Percentiles rank a stretch among this genome's conserved stretches.
Conservation (phyloP, 2,888 invertebrate genomes). For the Andrena fulva region DNA sequence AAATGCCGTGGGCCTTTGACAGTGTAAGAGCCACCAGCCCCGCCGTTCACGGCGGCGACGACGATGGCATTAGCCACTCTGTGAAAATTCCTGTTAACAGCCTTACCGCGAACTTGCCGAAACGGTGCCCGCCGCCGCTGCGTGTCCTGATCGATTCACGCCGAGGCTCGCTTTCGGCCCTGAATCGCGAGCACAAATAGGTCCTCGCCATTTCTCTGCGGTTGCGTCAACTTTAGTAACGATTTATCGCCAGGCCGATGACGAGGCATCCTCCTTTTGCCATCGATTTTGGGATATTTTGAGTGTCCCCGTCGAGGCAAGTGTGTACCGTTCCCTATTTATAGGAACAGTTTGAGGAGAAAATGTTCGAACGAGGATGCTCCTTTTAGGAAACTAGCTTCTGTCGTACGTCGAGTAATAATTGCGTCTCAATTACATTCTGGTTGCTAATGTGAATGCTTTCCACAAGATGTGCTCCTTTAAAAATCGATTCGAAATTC, state of each 20-base stretch:
- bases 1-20: constrained; percentile 76
- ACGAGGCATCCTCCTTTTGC: not conserved
- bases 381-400: not conserved
- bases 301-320: not conserved
- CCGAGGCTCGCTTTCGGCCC: constrained; percentile 1
- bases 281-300: not conserved
- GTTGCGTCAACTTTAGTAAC: constrained; percentile 9
- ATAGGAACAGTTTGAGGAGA: too few relatives aligned
- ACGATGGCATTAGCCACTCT: constrained; percentile 53
- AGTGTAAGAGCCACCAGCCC: constrained; percentile 57
- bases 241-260: constrained; percentile 6
- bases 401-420: not conserved
- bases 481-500: not conserved
- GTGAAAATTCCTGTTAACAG: constrained; percentile 63
- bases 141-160: constrained; percentile 41
- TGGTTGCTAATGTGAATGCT: not conserved
- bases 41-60: constrained; percentile 39
- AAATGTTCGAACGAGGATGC: too few relatives aligned
- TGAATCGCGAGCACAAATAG: not conserved
- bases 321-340: too few relatives aligned
- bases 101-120: constrained; percentile 55
- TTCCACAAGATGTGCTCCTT: not conserved
- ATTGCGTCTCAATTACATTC: not conserved
- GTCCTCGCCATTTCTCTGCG: constrained; percentile 1
- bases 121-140: not conserved